Percentiles rank a stretch among this genome's conserved stretches.
Evolutionary conservation across 2,113 vertebrate species (phyloP).

Genomic region (Litocranius walleri): DNA sequence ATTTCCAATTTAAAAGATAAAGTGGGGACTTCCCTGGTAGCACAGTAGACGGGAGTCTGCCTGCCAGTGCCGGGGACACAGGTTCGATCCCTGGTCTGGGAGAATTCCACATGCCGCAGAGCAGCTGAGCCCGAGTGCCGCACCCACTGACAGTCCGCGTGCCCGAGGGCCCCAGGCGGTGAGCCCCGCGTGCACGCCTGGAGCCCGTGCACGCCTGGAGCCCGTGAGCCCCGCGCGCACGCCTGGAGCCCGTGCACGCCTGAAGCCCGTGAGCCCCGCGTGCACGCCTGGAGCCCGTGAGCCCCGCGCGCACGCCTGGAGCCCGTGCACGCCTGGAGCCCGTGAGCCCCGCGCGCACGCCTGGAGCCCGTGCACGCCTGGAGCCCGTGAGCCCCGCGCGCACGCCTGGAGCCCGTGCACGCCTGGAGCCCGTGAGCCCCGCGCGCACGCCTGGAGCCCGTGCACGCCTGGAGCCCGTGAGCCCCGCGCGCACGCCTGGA

Average conservation of each 20-base stretch:
- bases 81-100: fast-evolving
- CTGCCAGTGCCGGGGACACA: neutral
- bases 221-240: fast-evolving
- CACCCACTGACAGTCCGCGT: neutral
- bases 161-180: fast-evolving
- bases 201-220: fast-evolving
- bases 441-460: fast-evolving
- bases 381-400: fast-evolving
- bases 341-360: fast-evolving
- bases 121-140: neutral
- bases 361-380: fast-evolving
- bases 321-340: no score
- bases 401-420: fast-evolving
- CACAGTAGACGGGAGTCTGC: neutral
- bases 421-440: no score
- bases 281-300: neutral
- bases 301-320: fast-evolving
- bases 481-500: fast-evolving
- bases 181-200: fast-evolving
- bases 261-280: fast-evolving
- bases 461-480: no score
- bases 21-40: neutral
- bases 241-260: fast-evolving
- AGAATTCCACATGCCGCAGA: neutral
- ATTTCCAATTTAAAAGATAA: slow-evolving; percentile 27